Base-by-base conservation (phyloP, 2,797 vertebrate genomes). In the Peromyscus melanophrys region DNA sequence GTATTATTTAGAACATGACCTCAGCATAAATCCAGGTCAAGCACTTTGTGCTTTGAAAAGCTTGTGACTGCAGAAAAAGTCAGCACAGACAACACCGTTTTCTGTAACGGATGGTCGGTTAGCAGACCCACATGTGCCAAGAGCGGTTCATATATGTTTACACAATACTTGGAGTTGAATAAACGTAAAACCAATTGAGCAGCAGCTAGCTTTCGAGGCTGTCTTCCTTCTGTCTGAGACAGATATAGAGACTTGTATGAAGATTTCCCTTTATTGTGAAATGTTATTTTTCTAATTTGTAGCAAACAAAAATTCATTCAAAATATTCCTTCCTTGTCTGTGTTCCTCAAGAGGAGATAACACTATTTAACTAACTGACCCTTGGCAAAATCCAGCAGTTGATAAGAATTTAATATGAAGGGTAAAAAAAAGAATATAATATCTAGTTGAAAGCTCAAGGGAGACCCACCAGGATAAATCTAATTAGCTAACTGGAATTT, bases 401-500 rank as follows among this genome's bases (percentile, higher is more conserved):
- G 73, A 80, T 46, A 94, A 95, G 25, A 65, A 34, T 92, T 91
- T 69, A 94, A 57, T 37, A 57, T 75, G 65, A 83, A 84, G 43
- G 37, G 6, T 89, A 29, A 94, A 85, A 94, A 85, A 73, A 97
- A 63, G 77, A 96, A 67, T 85, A 87, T 88, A 43, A 89, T 80
- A 91, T 85, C 92, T 83, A 80, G 43, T 61, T 84, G 73, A 95
- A 97, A 97, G 21, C 46, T 89, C 25, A 89, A 86, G 93, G 78
- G 40, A 80, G 10, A 83, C 16, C 14, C 78, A 96, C 55, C 29
- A 89, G 90, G 46, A 89, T 82, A 85, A 93, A 92, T 83, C 17
- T 86, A 96, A 90, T 97, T 89, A 90, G 31, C 65, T 96, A 95
- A 37, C 76, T 89, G 57, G 49, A 97, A 96, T 86, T 90, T 94